Base-by-base conservation (phyloP, 2,888 invertebrate genomes). In the Nomada ruficornis region DNA sequence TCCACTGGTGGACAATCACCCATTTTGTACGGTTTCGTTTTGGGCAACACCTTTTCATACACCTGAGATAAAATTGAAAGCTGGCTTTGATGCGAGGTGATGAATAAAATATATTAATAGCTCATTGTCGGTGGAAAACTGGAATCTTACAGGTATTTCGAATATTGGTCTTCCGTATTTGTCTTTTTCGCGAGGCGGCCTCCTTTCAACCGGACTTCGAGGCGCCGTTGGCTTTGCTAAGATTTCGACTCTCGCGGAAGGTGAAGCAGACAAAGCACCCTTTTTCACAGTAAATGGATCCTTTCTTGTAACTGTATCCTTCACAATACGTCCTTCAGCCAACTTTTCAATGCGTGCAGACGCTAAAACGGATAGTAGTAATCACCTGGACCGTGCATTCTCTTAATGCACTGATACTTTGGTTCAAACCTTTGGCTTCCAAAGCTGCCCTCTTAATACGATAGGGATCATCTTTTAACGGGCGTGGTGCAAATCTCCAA, bases 401-500 rank as follows among this genome's bases (percentile, higher is more conserved):
- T 13, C 3, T 20, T 9, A 36, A 7, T 5, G 29, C 50, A 18
- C 0, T 2, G 13, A 50, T 36, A 1, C 2, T n/a, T 20, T 7
- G 0, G 1, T 5, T 0, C 72, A n/a, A 3, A 92, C 92, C 90
- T 86, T 86, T 76, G 54, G 68, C 84, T 18, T 71, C 82, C n/a
- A 89, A 42, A 26, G 90, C 89, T 0, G 85, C 60, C 47, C 9
- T 36, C 11, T 29, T 47, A 4, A 77, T 29, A 0, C 0, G 0
- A 13, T 69, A 81, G 0, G 89, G 84, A 75, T 88, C 62, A 0
- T 82, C 75, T 42, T 85, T 84, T 70, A 78, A 90, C 9, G 89
- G 88, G 10, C 80, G n/a, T 2, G 87, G 89, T 4, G 73, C 81
- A 44, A 79, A 90, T 52, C 91, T 87, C 92, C 92, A 92, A 2